phyloP scores from a whole-genome alignment of 2,888 invertebrate species.

The Plemyria rubiginata region DNA sequence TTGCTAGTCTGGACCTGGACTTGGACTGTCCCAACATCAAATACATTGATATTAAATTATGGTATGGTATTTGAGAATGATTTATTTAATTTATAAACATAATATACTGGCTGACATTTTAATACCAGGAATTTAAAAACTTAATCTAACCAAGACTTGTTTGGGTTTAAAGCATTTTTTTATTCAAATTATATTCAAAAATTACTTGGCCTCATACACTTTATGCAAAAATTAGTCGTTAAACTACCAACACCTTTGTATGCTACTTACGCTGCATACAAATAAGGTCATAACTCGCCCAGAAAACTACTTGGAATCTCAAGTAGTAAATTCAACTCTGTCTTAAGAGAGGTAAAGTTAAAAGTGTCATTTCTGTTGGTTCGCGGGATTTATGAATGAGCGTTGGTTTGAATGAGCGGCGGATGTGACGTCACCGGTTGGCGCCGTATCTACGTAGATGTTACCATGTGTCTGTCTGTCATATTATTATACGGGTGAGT shows the following conservation, averaged over 20 bases:
- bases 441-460: constrained; percentile 56
- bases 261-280: constrained; percentile 24
- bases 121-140: constrained; percentile 9
- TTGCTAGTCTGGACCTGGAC: background rate
- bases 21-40: background rate
- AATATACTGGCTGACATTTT: background rate
- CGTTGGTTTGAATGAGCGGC: constrained; percentile 65
- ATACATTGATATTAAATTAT: background rate
- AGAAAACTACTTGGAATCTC: background rate
- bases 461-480: constrained; percentile 33
- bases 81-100: background rate
- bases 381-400: constrained; percentile 69
- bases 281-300: constrained; percentile 24
- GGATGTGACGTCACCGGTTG: constrained; percentile 70
- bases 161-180: constrained; percentile 4
- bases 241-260: constrained; percentile 22
- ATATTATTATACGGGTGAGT: constrained; percentile 9
- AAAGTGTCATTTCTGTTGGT: constrained; percentile 28
- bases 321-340: constrained; percentile 5
- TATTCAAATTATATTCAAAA: constrained; percentile 19
- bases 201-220: constrained; percentile 5
- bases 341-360: constrained; percentile 18
- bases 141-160: constrained; percentile 4
- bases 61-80: background rate
- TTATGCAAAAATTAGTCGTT: constrained; percentile 28